These are phyloP conservation scores for Eucriotettix oculatus DNA, from an alignment of 2,888 invertebrate species.

Conservation along the genomic window DNA sequence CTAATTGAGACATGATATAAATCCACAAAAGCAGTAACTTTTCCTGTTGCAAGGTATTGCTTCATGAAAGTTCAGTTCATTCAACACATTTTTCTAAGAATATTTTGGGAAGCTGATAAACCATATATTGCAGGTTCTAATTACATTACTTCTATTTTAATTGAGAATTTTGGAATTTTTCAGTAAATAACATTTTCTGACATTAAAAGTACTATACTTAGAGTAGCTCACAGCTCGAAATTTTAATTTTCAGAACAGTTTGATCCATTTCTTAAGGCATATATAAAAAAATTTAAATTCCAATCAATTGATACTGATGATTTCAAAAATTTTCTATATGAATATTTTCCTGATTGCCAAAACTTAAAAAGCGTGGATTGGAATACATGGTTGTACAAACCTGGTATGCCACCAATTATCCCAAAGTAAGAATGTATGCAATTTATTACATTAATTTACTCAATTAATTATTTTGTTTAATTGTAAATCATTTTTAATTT, in stretches of 20 bases:
- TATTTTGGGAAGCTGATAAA: too few species aligned
- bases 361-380: constrained; percentile 55
- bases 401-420: constrained; percentile 80
- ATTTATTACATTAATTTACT: background rate
- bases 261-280: constrained; percentile 68
- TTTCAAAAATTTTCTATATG: constrained; percentile 56
- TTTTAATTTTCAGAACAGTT: constrained; percentile 35
- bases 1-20: too few species aligned
- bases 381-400: constrained; percentile 62
- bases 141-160: too few species aligned
- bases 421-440: constrained; percentile 41
- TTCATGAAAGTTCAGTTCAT: too few species aligned
- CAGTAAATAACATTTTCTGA: too few species aligned
- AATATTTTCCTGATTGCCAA: constrained; percentile 41
- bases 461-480: background rate
- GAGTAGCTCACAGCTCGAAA: constrained; percentile 4
- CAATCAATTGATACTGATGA: constrained; percentile 69
- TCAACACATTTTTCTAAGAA: too few species aligned
- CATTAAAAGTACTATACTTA: too few species aligned
- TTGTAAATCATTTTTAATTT: background rate
- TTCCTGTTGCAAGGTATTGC: too few species aligned
- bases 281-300: constrained; percentile 61
- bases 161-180: too few species aligned
- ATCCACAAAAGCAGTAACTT: too few species aligned
- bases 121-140: too few species aligned